These are phyloP conservation scores for Hyposmocoma kahamanoa DNA, from an alignment of 1,140 invertebrate species.

Conservation along the genomic window DNA sequence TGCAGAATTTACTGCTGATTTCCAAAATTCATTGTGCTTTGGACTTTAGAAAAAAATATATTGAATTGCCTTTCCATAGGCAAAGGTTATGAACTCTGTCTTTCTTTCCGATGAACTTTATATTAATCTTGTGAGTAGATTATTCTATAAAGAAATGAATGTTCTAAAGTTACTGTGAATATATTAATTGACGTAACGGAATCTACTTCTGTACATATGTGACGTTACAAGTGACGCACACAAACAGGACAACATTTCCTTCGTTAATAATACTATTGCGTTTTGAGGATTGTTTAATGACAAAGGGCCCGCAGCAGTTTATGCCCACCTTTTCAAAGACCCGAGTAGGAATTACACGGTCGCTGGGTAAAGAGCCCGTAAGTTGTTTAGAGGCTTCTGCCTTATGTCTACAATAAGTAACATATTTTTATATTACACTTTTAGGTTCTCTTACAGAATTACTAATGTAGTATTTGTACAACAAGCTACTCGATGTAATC, in stretches of 20 bases:
- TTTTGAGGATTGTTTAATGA: slow-evolving; percentile 14
- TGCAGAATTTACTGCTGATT: slow-evolving; percentile 42
- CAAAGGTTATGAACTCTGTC: background rate
- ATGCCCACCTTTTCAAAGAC: slow-evolving; percentile 49
- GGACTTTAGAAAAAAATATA: slow-evolving; percentile 56
- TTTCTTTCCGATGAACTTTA: background rate
- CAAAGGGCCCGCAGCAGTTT: slow-evolving; percentile 56
- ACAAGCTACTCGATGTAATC: slow-evolving; percentile 11
- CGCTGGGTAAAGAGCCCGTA: slow-evolving; percentile 34
- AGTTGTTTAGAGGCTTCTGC: slow-evolving; percentile 13
- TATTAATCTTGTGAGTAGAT: slow-evolving; percentile 6
- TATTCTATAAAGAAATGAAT: slow-evolving; percentile 5
- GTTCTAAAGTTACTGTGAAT: slow-evolving; percentile 7
- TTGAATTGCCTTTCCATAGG: slow-evolving; percentile 33
- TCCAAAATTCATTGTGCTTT: slow-evolving; percentile 63
- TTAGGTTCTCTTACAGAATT: slow-evolving; percentile 9
- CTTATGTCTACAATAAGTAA: slow-evolving; percentile 20
- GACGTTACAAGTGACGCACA: slow-evolving; percentile 22
- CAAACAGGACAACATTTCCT: slow-evolving; percentile 25
- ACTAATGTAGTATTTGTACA: slow-evolving; percentile 12
- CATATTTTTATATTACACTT: slow-evolving; percentile 23
- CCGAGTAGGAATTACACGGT: slow-evolving; percentile 22
- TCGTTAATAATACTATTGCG: slow-evolving; percentile 18
- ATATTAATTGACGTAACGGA: slow-evolving; percentile 16
- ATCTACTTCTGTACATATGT: slow-evolving; percentile 24